phyloP scores from a whole-genome alignment of 2,113 vertebrate genomes.

The Guaruba guarouba region DNA sequence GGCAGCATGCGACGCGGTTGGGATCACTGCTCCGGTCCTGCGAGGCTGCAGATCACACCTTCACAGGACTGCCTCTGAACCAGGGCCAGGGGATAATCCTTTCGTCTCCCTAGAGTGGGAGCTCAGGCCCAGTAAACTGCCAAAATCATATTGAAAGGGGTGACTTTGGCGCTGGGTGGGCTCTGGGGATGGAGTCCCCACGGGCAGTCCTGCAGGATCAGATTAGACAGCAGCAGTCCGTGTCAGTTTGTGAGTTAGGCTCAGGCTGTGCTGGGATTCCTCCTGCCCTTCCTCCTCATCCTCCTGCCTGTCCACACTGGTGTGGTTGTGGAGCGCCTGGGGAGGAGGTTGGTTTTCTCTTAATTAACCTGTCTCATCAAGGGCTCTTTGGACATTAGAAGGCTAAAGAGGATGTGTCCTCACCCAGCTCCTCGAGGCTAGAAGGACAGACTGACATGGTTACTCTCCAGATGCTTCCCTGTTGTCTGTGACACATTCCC shows the following conservation, averaged over 20 bases:
- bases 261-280: not conserved
- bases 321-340: not conserved
- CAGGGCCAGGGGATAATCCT: not conserved
- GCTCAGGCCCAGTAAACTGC: not conserved
- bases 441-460: not conserved
- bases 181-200: not conserved
- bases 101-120: not conserved
- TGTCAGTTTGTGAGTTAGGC: not conserved
- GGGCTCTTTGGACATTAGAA: not conserved
- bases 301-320: not conserved
- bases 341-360: not conserved
- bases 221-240: not conserved
- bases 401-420: not conserved
- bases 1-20: not conserved
- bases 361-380: not conserved
- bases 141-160: not conserved
- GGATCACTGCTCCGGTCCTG: not conserved
- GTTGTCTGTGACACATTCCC: not conserved
- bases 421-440: not conserved
- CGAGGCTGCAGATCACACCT: not conserved
- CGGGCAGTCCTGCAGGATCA: not conserved
- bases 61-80: not conserved
- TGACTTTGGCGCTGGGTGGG: not conserved
- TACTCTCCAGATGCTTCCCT: not conserved
- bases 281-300: not conserved